Base-by-base conservation (phyloP, 2,888 invertebrate genomes). In the Polyommatus iphigenia region DNA sequence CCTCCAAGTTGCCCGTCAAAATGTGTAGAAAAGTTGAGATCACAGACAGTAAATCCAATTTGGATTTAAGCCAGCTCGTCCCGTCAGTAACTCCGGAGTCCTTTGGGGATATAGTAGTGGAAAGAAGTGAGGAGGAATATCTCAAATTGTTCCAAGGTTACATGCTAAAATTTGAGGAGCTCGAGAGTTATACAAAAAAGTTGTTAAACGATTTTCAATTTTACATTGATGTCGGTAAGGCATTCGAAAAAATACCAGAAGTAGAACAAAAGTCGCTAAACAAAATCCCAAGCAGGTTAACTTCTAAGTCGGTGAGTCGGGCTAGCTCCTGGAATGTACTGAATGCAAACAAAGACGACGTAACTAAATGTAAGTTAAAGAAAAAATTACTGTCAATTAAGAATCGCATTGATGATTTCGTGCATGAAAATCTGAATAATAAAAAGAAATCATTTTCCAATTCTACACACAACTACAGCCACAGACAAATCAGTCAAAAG, bases 211-310 rank as follows among this genome's bases (percentile, higher is more conserved):
- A 94, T 73, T 92, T 93, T 78, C 88, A 90, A 78, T 94, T 92
- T 76, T 92, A 93, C 77, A 91, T 93, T 79, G 91, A 93, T 80
- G 90, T 93, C 0, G 91, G 93, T 0, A 93, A 92, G 84, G 83
- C 54, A 5, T 59, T 73, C 4, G 59, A 71, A 5, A 78, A 90
- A 78, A 78, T 87, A 0, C 79, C 81, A 0, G 86, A 86, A 10
- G 82, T 86, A 8, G 86, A 87, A 0, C 87, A 86, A 79, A 81
- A 82, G 1, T 80, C 87, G 0, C 86, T 84, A 0, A 85, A 88
- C 54, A 81, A 87, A 0, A 84, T 82, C 0, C 85, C 84, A 57
- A 80, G 87, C 86, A 8, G 78, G 13, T 24, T 75, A 29, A 50
- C 18, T 7, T 75, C 75, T 24, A 78, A 59, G 32, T 85, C 84